phyloP scores from a whole-genome alignment of 2,113 vertebrate species.

The Garra rufa region DNA sequence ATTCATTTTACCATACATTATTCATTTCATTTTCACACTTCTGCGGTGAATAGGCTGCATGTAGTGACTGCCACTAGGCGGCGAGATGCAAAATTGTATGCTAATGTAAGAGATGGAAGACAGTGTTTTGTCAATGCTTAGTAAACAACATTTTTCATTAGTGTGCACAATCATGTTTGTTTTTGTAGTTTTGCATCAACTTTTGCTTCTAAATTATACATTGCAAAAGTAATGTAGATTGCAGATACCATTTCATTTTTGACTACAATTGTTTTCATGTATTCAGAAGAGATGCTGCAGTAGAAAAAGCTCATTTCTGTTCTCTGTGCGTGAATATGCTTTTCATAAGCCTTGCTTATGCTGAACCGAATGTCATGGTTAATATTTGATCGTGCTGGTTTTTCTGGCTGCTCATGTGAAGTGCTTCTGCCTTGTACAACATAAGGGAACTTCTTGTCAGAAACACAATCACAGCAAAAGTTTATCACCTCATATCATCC shows the following conservation, averaged over 20 bases:
- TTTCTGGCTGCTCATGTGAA: slow-evolving; percentile 13
- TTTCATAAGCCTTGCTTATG: neutral
- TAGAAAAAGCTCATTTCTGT: neutral
- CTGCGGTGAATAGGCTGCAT: neutral
- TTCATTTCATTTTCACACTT: too few species aligned
- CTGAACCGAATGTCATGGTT: slow-evolving; percentile 16
- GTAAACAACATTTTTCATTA: neutral
- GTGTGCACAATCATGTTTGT: neutral
- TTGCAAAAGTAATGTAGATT: neutral
- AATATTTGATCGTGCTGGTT: slow-evolving; percentile 2
- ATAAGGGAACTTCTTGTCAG: neutral
- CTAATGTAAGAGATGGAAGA: neutral
- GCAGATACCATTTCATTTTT: neutral
- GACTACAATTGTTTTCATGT: neutral
- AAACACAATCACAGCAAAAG: neutral
- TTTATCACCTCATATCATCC: neutral
- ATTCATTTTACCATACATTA: neutral
- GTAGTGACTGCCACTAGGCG: neutral
- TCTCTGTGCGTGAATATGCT: neutral
- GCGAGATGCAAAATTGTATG: neutral
- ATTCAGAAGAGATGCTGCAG: neutral
- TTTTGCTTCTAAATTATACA: neutral
- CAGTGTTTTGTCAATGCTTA: neutral
- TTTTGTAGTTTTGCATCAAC: neutral
- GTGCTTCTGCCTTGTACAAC: slow-evolving; percentile 2